A percentile compares a stretch with the other conserved stretches of the same genome.
These are phyloP conservation scores for Bujurquina vittata DNA, from an alignment of 2,113 vertebrate species.

Conservation along the genomic window DNA sequence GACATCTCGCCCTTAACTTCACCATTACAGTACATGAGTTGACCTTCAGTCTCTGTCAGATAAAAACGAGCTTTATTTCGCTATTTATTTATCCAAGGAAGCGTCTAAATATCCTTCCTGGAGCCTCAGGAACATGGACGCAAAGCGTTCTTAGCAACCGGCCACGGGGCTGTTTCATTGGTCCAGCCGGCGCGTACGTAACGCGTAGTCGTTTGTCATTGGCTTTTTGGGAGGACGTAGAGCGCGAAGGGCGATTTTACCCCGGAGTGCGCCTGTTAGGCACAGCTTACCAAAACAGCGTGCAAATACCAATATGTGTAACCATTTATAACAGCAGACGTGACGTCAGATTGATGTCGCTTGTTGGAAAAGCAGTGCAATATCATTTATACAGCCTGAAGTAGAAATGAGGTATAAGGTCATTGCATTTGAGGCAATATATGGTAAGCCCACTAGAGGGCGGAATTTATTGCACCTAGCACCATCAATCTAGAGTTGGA, in stretches of 20 bases:
- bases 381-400: background rate
- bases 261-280: background rate
- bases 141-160: constrained; percentile 73
- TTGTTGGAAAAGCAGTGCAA: background rate
- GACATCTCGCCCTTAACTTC: constrained; percentile 79
- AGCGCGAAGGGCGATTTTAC: accelerated
- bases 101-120: background rate
- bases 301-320: background rate
- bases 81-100: background rate
- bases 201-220: constrained; percentile 40
- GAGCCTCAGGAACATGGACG: constrained; percentile 46
- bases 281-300: background rate
- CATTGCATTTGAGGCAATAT: background rate
- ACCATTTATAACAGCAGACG: background rate
- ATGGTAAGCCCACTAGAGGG: constrained; percentile 45
- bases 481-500: background rate
- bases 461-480: background rate
- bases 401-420: background rate
- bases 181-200: background rate
- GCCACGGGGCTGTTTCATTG: constrained; percentile 39
- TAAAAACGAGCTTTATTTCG: background rate
- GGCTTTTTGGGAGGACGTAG: constrained; percentile 33
- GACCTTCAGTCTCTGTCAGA: background rate
- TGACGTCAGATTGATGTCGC: background rate
- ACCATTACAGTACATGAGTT: constrained; percentile 76